Evolutionary conservation across 2,113 vertebrate genomes (phyloP).

Genomic region (Dromaius novaehollandiae): DNA sequence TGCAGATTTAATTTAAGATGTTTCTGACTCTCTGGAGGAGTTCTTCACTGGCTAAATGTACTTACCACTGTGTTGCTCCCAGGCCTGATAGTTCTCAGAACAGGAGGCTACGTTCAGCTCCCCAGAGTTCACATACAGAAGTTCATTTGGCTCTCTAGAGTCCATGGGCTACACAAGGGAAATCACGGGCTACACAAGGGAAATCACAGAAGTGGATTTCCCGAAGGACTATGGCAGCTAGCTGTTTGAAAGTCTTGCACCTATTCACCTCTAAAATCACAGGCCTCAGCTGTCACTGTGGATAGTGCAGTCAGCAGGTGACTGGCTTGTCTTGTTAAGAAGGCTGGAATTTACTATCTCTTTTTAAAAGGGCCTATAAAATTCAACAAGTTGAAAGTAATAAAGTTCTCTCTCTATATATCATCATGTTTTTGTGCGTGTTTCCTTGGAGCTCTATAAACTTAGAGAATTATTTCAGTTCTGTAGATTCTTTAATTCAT

Average conservation of each 20-base stretch:
- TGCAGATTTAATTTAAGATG: slow-evolving; percentile 45
- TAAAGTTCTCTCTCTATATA: neutral
- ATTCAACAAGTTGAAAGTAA: neutral
- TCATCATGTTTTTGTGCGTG: neutral
- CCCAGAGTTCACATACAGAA: neutral
- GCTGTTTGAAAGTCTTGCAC: neutral
- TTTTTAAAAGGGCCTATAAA: neutral
- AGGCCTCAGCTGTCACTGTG: neutral
- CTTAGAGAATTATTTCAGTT: neutral
- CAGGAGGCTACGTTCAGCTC: neutral
- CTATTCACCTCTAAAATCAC: neutral
- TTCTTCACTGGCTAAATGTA: neutral
- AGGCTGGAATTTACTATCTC: neutral
- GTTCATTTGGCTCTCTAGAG: neutral
- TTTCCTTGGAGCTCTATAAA: neutral
- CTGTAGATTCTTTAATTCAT: neutral
- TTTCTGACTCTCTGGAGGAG: neutral
- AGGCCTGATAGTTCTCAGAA: neutral
- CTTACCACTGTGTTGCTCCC: slow-evolving; percentile 9
- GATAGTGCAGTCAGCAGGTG: neutral
- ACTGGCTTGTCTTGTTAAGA: neutral
- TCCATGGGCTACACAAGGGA: neutral
- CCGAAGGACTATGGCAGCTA: neutral
- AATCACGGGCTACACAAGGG: neutral
- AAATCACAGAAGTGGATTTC: neutral